Conservation (phyloP, 2,113 vertebrate genomes). For the Chloropsis cyanopogon region DNA sequence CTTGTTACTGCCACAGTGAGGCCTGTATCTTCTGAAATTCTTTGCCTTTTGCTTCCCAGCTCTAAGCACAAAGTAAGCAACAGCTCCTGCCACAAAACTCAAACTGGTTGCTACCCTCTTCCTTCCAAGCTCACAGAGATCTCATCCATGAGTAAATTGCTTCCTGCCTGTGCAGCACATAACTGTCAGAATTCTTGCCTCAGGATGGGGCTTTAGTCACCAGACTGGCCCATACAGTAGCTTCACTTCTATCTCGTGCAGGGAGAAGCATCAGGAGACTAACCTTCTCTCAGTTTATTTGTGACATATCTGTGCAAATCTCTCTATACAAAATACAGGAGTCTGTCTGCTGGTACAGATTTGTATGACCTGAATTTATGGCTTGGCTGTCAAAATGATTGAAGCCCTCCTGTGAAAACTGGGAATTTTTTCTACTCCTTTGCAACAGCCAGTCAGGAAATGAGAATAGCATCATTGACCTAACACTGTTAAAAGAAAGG, state of each 20-base stretch:
- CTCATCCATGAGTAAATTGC: neutral
- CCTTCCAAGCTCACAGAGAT: neutral
- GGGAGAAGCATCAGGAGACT: neutral
- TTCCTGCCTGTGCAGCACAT: neutral
- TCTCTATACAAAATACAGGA: neutral
- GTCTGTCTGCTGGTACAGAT: neutral
- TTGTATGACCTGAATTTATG: neutral
- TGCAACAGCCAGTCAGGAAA: neutral
- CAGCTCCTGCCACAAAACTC: neutral
- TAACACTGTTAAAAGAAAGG: neutral
- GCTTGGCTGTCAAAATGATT: neutral
- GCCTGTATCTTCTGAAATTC: neutral
- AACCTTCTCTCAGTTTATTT: neutral
- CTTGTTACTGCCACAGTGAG: neutral
- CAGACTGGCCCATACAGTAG: neutral
- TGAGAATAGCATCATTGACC: neutral
- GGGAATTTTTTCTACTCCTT: neutral
- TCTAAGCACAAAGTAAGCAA: neutral
- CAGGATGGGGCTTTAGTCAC: neutral
- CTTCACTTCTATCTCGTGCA: neutral
- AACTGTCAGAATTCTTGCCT: neutral
- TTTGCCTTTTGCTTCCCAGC: neutral
- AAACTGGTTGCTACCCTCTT: neutral
- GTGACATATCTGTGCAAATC: neutral
- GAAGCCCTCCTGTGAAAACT: neutral